Evolutionary conservation across 1,140 invertebrate species (phyloP), one percentile per base, ranked within the genome.

Genomic region (Bombus affinis): DNA sequence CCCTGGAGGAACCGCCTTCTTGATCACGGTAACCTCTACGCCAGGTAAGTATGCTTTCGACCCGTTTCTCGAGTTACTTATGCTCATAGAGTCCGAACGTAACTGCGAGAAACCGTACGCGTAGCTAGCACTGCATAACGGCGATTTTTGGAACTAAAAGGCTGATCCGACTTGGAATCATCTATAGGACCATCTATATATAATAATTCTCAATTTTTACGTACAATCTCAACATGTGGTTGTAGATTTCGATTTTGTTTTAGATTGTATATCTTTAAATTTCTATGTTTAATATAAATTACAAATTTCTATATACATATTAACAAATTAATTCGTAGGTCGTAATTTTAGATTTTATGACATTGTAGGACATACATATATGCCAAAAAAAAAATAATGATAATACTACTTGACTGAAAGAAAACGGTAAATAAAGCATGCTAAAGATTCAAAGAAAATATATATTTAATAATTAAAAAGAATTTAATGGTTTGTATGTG

Each of bases 1-100:
- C 59, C 59, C 59, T 62, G 59, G 59, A 62, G 59, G 59, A 62
- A 62, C 59, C 59, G 59, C 59, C 59, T 62, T 62, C 28, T 12
- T 62, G 59, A 62, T 62, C 59, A 62, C 59, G 59, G 59, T 62
- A 62, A n/a, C 59, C 59, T 62, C 59, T 62, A 62, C 59, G 59
- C 59, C 59, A 62, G 59, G 59, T 62, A 62, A 62, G 59, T 62
- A 62, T 62, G 59, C 3, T n/a, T 62, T n/a, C 12, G 0, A 0
- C 0, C 12, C 1, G 9, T 62, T 62, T n/a, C n/a, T 13, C 59
- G 59, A 13, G 28, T n/a, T 62, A 62, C 28, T 62, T 62, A 62
- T n/a, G 59, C 59, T 10, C 10, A 28, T 5, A 62, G 3, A n/a
- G 28, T 62, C 28, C 59, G 28, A 62, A 28, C 59, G 59, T 62